Base-by-base conservation (phyloP, 35 echinoderm and acorn worm genomes). In the Chiridota heheva region DNA sequence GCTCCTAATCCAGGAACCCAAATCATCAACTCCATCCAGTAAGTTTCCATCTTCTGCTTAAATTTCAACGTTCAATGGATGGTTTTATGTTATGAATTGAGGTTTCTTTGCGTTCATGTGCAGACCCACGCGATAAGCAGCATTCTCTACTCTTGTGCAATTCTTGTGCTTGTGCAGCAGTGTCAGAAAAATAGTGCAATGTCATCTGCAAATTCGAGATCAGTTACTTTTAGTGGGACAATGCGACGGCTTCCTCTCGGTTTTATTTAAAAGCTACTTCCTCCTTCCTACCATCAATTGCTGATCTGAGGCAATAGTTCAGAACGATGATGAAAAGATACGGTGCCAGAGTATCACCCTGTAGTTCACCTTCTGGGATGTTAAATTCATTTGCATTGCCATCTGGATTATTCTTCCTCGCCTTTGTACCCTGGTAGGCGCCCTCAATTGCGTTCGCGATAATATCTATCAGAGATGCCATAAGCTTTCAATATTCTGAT, bases 201-300 rank as follows among this genome's bases (percentile, higher is more conserved):
- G 3, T 84, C 43, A 76, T 77, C 59, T 4, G 84, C 72, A 56
- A 87, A 78, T 39, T 87, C 73, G n/a, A 87, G 47, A 36, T 77
- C 84, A 44, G 69, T 79, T 8, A 78, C 41, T 3, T n/a, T 78
- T 27, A 60, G 33, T 46, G 36, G 72, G 29, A 58, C 58, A 22
- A 40, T 28, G 77, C 84, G 66, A 46, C 48, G 70, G 74, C 44
- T 55, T 3, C 39, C 47, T 55, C 62, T 66, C 53, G n/a, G 40
- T 49, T 34, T 44, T 12, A 70, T 36, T 17, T 60, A 58, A 76
- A 86, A 64, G 35, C 83, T 71, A 58, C 74, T 22, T 27, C 77
- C 70, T 18, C 61, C 34, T 27, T 55, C 70, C 40, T 76, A 40
- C 31, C 34, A 41, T 38, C 60, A 28, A 63, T 63, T 8, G 60